A percentile compares a stretch with the other conserved stretches of the same genome.
These are phyloP conservation scores for Caranx ignobilis DNA, from an alignment of 2,113 vertebrate species.

Conservation along the genomic window DNA sequence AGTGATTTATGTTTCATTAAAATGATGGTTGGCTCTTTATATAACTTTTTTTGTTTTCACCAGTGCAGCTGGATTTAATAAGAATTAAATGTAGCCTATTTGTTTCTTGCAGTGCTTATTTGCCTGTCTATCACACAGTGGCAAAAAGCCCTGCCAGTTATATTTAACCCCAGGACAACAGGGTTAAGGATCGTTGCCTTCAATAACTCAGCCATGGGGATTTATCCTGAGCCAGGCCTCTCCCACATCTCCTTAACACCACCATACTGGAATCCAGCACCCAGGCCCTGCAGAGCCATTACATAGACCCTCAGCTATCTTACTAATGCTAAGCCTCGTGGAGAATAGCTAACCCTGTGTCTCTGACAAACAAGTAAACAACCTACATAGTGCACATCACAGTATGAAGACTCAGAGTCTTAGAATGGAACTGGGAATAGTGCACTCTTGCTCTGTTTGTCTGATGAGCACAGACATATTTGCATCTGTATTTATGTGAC, in stretches of 20 bases:
- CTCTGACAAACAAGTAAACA: conserved; percentile 76
- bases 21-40: conserved; percentile 27
- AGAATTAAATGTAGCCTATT: conserved; percentile 50
- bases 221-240: conserved; percentile 79
- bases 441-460: conserved; percentile 46
- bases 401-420: conserved; percentile 25
- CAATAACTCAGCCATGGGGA: conserved; percentile 73
- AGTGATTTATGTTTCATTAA: conserved; percentile 8
- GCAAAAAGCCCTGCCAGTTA: conserved; percentile 73
- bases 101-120: conserved; percentile 58
- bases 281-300: conserved; percentile 56
- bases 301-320: conserved; percentile 70
- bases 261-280: conserved; percentile 63
- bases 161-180: conserved; percentile 79
- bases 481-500: conserved; percentile 58
- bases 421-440: conserved; percentile 42
- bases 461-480: conserved; percentile 60
- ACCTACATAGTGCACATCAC: conserved; percentile 42
- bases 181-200: conserved; percentile 74
- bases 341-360: conserved; percentile 55
- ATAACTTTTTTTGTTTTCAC: conserved; percentile 40
- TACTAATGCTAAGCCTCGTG: conserved; percentile 69
- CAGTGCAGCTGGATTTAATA: conserved; percentile 48
- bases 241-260: conserved; percentile 76
- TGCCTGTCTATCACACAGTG: conserved; percentile 68